Evolutionary conservation across 2,113 vertebrate genomes (phyloP).

Genomic region (Meleagris gallopavo): DNA sequence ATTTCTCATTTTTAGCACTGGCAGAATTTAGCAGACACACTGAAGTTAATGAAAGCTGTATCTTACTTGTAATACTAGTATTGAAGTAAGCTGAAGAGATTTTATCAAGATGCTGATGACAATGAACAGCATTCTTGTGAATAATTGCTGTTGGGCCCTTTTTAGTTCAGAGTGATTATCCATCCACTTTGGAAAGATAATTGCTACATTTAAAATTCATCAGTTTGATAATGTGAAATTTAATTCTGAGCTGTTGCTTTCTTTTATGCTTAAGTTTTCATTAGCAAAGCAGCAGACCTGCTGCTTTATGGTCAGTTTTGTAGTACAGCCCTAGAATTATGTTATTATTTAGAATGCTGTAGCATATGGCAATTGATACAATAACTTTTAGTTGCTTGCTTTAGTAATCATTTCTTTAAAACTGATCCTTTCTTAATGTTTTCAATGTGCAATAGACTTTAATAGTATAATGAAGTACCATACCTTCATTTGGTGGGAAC

Average conservation of each 20-base stretch:
- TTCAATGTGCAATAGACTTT: background rate
- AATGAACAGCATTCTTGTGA: background rate
- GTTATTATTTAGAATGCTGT: background rate
- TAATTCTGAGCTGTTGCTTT: background rate
- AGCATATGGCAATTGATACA: background rate
- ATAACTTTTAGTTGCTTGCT: background rate
- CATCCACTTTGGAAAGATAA: background rate
- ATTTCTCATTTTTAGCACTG: background rate
- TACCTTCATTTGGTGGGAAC: background rate
- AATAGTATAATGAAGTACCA: background rate
- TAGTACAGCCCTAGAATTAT: background rate
- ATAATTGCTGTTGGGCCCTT: background rate
- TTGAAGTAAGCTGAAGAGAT: background rate
- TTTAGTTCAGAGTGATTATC: background rate
- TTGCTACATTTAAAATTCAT: background rate
- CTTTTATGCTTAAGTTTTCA: background rate
- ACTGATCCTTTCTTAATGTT: background rate
- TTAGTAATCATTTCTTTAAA: background rate
- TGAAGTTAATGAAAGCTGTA: background rate
- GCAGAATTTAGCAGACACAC: background rate
- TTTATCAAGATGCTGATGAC: background rate
- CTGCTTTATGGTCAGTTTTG: background rate
- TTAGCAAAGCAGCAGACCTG: background rate
- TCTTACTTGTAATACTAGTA: background rate
- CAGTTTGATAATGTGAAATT: background rate